These are phyloP conservation scores for Pseudomyrmex flavicornis DNA, from an alignment of 1,140 invertebrate genomes.

Conservation along the genomic window DNA sequence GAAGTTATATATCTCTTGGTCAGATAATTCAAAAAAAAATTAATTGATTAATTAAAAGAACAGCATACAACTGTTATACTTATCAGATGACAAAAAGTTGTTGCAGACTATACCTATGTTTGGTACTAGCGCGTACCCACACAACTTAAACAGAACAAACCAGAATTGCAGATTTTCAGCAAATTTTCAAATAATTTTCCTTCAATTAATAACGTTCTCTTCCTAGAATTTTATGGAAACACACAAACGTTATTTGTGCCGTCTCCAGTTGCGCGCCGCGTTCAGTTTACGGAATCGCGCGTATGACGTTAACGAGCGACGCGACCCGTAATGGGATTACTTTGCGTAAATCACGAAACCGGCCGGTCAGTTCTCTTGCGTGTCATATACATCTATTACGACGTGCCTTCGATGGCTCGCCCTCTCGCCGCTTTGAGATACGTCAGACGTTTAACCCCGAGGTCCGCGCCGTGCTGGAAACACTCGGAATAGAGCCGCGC, in stretches of 20 bases:
- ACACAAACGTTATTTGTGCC: slow-evolving; percentile 28
- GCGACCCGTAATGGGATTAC: slow-evolving; percentile 76
- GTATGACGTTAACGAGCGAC: slow-evolving; percentile 74
- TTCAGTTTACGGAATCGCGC: slow-evolving; percentile 13
- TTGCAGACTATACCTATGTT: too few relatives aligned
- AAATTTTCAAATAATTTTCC: slow-evolving; percentile 3
- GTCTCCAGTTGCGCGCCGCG: background rate
- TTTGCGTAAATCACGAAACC: slow-evolving; percentile 77
- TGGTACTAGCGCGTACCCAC: too few relatives aligned
- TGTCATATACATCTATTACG: slow-evolving; percentile 64
- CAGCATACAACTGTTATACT: background rate
- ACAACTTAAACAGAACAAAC: background rate
- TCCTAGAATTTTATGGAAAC: slow-evolving; percentile 29
- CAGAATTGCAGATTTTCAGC: background rate
- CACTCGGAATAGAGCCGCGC: slow-evolving; percentile 38
- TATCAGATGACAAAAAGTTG: background rate
- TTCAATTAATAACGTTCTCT: background rate
- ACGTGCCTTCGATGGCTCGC: slow-evolving; percentile 62
- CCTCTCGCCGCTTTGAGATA: slow-evolving; percentile 69
- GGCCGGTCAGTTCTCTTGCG: slow-evolving; percentile 47
- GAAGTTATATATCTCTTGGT: background rate
- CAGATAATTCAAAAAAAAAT: background rate
- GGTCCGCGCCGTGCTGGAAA: slow-evolving; percentile 65
- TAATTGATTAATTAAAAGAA: background rate
- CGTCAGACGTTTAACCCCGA: slow-evolving; percentile 76